A percentile compares a stretch with the other conserved stretches of the same genome.
phyloP scores from a whole-genome alignment of 2,888 invertebrate genomes.

The Nasonia oneida region DNA sequence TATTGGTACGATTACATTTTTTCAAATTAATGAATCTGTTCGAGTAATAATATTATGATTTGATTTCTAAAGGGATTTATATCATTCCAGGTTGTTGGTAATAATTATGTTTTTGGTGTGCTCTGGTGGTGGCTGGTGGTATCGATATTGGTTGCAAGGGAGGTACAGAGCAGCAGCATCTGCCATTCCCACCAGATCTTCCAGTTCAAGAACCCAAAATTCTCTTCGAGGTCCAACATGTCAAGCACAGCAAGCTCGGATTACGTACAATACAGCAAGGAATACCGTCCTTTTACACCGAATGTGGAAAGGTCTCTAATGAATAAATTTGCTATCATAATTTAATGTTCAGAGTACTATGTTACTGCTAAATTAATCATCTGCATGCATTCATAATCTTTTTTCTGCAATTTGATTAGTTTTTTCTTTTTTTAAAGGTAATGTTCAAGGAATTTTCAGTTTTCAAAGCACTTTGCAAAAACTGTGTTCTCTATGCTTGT shows the following conservation, averaged over 20 bases:
- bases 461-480: no score
- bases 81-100: conserved; percentile 78
- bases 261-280: conserved; percentile 77
- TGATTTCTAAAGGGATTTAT: conserved; percentile 25
- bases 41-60: not conserved
- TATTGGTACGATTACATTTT: conserved; percentile 79
- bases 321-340: conserved; percentile 1
- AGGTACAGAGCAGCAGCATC: conserved; percentile 76
- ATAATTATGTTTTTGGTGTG: conserved; percentile 81
- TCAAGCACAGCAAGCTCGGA: conserved; percentile 76
- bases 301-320: conserved; percentile 78
- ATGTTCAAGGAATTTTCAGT: not conserved
- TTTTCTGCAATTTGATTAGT: no score
- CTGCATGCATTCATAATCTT: not conserved
- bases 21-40: not conserved
- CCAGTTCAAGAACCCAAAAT: conserved; percentile 71
- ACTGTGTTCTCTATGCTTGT: not conserved
- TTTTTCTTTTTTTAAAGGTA: no score
- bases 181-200: conserved; percentile 72
- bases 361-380: not conserved
- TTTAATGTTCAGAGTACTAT: not conserved
- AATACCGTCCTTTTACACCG: conserved; percentile 78
- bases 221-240: conserved; percentile 72
- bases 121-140: conserved; percentile 82
- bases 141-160: conserved; percentile 80